Evolutionary conservation across 1,140 invertebrate species (phyloP).

Genomic region (Drosophila suzukii): DNA sequence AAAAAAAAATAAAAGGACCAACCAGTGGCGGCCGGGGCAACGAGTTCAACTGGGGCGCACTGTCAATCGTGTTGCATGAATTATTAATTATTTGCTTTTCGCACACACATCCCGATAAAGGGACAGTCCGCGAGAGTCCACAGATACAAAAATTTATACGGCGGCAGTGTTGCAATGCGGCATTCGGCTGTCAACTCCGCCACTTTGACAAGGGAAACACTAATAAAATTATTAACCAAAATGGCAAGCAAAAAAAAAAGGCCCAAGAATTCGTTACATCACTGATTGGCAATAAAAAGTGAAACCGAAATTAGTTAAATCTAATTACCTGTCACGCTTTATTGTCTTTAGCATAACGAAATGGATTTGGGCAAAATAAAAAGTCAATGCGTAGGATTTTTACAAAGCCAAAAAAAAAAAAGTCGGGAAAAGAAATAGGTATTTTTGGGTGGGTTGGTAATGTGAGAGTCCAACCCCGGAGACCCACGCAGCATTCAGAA

Average conservation of each 20-base stretch:
- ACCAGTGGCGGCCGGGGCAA: constrained; percentile 23
- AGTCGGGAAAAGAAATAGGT: constrained; percentile 6
- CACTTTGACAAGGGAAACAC: constrained; percentile 51
- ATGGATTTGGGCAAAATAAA: constrained; percentile 39
- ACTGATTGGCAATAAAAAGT: constrained; percentile 72
- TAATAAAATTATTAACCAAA: constrained; percentile 71
- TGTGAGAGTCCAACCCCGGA: constrained; percentile 56
- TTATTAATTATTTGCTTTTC: constrained; percentile 81
- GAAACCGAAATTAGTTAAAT: constrained; percentile 79
- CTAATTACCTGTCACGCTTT: constrained; percentile 83
- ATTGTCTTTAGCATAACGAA: constrained; percentile 63
- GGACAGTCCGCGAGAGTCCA: not conserved
- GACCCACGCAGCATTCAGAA: constrained; percentile 18
- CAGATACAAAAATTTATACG: constrained; percentile 12
- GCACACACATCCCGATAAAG: constrained; percentile 49
- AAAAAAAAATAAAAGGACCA: constrained; percentile 6
- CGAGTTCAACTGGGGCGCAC: constrained; percentile 71
- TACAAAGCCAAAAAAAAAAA: not conserved
- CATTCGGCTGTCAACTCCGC: constrained; percentile 46
- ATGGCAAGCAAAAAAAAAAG: constrained; percentile 4
- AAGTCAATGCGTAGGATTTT: constrained; percentile 12
- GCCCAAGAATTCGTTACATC: constrained; percentile 28
- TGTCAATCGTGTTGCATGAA: constrained; percentile 79
- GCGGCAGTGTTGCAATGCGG: constrained; percentile 73
- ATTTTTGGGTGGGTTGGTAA: constrained; percentile 34